A percentile compares a stretch with the other conserved stretches of the same genome.
Conservation (phyloP, 92 coral and sea anemone genomes). For the Parazoanthus darwini region DNA sequence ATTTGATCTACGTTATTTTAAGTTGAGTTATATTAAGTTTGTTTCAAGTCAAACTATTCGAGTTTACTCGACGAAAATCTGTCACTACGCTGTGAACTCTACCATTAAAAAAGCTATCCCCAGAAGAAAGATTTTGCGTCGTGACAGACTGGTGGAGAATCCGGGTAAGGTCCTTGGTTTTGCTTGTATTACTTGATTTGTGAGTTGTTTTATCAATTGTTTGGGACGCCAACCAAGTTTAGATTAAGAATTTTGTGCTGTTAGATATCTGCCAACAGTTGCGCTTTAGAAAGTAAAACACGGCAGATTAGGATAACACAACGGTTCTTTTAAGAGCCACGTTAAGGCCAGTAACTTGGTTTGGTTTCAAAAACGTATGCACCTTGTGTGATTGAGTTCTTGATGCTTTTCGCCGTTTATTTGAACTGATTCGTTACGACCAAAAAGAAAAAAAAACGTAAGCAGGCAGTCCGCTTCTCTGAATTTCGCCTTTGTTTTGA, state of each 20-base stretch:
- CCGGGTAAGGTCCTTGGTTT: constrained; percentile 30
- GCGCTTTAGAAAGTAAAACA: constrained; percentile 22
- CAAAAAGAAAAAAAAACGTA: background rate
- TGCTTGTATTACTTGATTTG: constrained; percentile 27
- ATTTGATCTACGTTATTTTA: too few species aligned
- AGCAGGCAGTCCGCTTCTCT: background rate
- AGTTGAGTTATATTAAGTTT: too few species aligned
- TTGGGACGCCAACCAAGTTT: constrained; percentile 16
- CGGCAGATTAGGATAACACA: constrained; percentile 27
- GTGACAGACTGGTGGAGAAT: constrained; percentile 25
- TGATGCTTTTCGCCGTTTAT: too few species aligned
- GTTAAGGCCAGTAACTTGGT: constrained; percentile 25
- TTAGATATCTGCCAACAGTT: constrained; percentile 8
- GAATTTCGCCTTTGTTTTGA: constrained; percentile 24
- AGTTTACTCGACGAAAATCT: too few species aligned
- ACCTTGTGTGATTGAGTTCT: background rate
- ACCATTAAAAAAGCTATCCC: too few species aligned
- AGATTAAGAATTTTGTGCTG: constrained; percentile 12
- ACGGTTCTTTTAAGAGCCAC: constrained; percentile 28
- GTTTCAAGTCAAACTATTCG: too few species aligned
- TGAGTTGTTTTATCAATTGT: constrained; percentile 18
- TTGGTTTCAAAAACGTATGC: constrained; percentile 13
- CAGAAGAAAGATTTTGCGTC: too few species aligned
- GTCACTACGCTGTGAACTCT: too few species aligned
- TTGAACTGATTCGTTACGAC: background rate